Conservation (phyloP, 2,113 vertebrate species). For the Camelus bactrianus region DNA sequence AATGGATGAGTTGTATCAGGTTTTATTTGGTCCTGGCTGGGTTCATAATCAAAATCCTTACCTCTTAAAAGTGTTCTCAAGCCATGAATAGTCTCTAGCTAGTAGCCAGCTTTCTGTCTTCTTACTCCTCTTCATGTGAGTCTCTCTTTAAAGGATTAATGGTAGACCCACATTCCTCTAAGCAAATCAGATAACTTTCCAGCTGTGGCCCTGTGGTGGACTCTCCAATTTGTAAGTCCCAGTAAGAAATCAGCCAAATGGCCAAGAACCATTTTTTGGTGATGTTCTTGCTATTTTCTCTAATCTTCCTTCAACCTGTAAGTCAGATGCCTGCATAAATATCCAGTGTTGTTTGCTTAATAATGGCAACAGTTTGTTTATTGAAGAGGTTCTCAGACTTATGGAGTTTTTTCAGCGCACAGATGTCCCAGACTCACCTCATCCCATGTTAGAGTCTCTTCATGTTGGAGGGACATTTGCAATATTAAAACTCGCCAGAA, state of each 20-base stretch:
- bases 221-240: slow-evolving; percentile 2
- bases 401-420: neutral
- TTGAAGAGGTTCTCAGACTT: neutral
- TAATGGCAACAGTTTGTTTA: neutral
- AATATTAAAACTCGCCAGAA: neutral
- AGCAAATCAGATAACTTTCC: neutral
- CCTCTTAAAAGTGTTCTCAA: slow-evolving; percentile 51
- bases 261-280: neutral
- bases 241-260: neutral
- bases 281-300: neutral
- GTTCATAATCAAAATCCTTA: slow-evolving; percentile 27
- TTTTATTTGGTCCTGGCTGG: neutral
- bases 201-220: neutral
- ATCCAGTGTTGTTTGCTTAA: neutral
- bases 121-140: neutral
- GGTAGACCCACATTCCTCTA: neutral
- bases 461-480: neutral
- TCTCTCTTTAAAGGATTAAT: slow-evolving; percentile 23
- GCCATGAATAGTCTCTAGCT: neutral
- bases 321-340: neutral
- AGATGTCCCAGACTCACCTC: neutral
- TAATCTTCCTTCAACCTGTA: neutral
- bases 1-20: neutral
- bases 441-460: neutral
- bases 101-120: neutral